Conservation (phyloP, 1,140 invertebrate species). For the Sipha flava region DNA sequence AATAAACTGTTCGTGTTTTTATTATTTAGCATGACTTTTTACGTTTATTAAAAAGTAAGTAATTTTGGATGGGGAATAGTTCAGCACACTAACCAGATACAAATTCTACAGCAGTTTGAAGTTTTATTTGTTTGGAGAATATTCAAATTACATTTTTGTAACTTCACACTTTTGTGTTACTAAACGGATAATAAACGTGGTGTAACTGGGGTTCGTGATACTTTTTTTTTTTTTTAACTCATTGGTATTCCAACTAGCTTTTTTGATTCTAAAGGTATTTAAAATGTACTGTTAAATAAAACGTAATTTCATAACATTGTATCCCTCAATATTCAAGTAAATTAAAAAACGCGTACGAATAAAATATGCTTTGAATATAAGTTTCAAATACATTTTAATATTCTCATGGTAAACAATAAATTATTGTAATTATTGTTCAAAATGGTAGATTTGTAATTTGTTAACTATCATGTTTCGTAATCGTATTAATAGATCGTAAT, state of each 20-base stretch:
- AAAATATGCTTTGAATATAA: no score
- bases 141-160: not conserved
- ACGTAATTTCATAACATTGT: no score
- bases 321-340: no score
- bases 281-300: no score
- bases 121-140: not conserved
- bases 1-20: not conserved
- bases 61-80: not conserved
- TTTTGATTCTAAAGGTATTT: no score
- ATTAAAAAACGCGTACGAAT: no score
- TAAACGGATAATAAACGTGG: not conserved
- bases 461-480: no score
- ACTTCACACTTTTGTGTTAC: not conserved
- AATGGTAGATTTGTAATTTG: no score
- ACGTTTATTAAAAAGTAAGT: not conserved
- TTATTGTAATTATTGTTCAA: no score
- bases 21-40: not conserved
- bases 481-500: no score
- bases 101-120: not conserved
- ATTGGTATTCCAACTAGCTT: not conserved
- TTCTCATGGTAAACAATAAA: no score
- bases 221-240: not conserved
- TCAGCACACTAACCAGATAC: not conserved
- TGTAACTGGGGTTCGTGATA: not conserved
- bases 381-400: no score